Evolutionary conservation across 2,888 invertebrate genomes (phyloP).

Genomic region (Leptopterna dolabrata): DNA sequence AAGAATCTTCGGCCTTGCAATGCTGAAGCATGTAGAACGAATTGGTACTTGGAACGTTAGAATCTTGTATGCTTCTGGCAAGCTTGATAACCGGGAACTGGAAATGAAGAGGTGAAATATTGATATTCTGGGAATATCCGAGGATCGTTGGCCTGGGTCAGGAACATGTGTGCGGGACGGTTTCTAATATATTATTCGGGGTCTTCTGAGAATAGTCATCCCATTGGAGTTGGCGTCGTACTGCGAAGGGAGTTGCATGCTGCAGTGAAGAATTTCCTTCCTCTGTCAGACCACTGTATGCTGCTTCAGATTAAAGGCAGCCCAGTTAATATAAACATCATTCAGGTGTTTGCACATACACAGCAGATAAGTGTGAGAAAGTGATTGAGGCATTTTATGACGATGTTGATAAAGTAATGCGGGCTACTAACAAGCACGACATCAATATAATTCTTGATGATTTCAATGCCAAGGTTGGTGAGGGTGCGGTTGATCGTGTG

Average conservation of each 20-base stretch:
- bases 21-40: background rate
- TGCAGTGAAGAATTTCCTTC: background rate
- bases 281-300: too few species aligned
- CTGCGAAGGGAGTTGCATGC: background rate
- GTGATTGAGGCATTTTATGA: background rate
- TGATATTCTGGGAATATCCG: background rate
- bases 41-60: conserved; percentile 19
- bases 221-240: background rate
- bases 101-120: background rate
- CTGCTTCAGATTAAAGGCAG: too few species aligned
- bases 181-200: background rate
- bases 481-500: background rate
- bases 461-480: conserved; percentile 6
- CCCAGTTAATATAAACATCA: background rate
- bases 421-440: background rate
- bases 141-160: background rate
- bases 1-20: conserved; percentile 8
- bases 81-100: conserved; percentile 16
- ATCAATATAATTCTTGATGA: background rate
- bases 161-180: background rate
- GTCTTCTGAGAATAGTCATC: background rate
- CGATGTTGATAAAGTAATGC: background rate
- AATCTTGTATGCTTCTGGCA: background rate
- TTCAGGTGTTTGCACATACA: conserved; percentile 10
- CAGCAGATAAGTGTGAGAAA: background rate